phyloP scores from a whole-genome alignment of 2,888 invertebrate genomes.

The Troides aeacus region DNA sequence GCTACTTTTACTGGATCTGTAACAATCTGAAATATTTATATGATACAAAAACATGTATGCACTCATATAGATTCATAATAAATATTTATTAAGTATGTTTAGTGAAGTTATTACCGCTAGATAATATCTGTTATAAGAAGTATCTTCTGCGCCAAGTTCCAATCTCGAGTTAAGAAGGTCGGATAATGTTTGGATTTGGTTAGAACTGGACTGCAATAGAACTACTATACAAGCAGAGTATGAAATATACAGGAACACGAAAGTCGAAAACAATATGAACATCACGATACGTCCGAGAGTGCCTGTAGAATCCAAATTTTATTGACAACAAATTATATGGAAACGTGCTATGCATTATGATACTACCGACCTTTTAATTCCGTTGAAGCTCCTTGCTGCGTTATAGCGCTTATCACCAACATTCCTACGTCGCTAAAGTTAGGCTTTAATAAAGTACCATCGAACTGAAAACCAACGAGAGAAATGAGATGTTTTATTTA shows the following conservation, averaged over 20 bases:
- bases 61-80: slow-evolving; percentile 61
- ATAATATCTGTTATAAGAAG: slow-evolving; percentile 37
- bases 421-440: slow-evolving; percentile 39
- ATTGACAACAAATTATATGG: slow-evolving; percentile 1
- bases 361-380: slow-evolving; percentile 42
- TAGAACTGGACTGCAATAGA: slow-evolving; percentile 84
- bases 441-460: too few species aligned
- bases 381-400: slow-evolving; percentile 78
- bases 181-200: slow-evolving; percentile 80
- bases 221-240: slow-evolving; percentile 88
- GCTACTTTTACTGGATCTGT: slow-evolving; percentile 72
- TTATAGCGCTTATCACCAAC: slow-evolving; percentile 77
- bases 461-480: too few species aligned
- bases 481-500: too few species aligned
- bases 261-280: slow-evolving; percentile 79
- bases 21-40: slow-evolving; percentile 59
- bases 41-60: slow-evolving; percentile 82
- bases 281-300: slow-evolving; percentile 79
- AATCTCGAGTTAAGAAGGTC: slow-evolving; percentile 84
- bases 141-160: slow-evolving; percentile 83
- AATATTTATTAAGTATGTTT: too few species aligned
- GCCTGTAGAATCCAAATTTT: slow-evolving; percentile 49
- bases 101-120: too few species aligned
- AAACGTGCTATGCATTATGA: slow-evolving; percentile 8
- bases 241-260: slow-evolving; percentile 85